Evolutionary conservation across 2,113 vertebrate genomes (phyloP), one percentile per base, ranked within the genome.

Genomic region (Empidonax traillii): DNA sequence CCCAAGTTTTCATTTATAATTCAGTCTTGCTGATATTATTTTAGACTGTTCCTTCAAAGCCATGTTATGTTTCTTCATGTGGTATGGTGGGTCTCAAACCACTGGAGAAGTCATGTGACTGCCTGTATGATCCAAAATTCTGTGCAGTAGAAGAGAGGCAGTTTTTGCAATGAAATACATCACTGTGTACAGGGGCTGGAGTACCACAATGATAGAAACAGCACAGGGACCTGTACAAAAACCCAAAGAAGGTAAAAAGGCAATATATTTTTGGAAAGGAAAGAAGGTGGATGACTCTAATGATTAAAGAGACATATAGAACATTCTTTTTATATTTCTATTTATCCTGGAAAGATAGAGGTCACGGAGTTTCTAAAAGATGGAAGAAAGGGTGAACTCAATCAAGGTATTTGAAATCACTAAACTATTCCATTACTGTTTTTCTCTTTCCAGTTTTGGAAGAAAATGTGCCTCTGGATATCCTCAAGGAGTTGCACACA

Each of bases 121-220:
- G 30, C 6, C 67, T 55, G 31, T 6, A 15, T 24, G 56, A 77
- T 39, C 28, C 28, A 58, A 39, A 66, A 37, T 46, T 62, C 82
- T 79, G 47, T n/a, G 11, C 22, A 37, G 47, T 25, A 56, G 35
- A 59, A 41, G 56, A 55, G 56, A 71, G 41, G 12, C 12, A 52
- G 78, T 96, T 96, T 95, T 92, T 95, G 28, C 63, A 25, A 58
- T 11, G 74, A 65, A 33, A 21, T 46, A 8, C 3, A 59, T 62
- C 88, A 85, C 56, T 23, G 96, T 87, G 94, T 12, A 6, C 21
- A 6, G 66, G 19, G 35, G 21, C 0, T 80, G 92, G 94, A 31
- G 14, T 61, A 14, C 14, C 96, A 95, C 94, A 2, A 3, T 94
- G 85, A 28, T 82, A 46, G 4, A 85, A 78, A 55, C 13, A 35